Evolutionary conservation across 2,888 invertebrate genomes (phyloP).

Genomic region (Thelaira solivaga): DNA sequence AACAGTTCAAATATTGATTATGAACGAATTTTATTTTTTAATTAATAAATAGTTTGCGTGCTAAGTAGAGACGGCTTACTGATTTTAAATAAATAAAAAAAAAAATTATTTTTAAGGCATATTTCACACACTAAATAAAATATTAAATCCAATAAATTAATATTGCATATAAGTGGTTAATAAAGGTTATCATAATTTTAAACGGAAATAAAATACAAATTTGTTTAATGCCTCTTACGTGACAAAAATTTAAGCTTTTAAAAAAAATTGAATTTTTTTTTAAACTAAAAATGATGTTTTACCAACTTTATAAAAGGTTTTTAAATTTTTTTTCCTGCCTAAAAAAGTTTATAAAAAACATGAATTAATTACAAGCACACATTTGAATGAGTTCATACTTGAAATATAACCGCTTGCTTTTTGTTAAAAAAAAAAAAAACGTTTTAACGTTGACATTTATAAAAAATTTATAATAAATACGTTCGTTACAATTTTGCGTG

Average conservation of each 20-base stretch:
- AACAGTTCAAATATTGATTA: no score
- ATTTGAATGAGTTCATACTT: neutral
- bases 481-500: neutral
- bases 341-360: neutral
- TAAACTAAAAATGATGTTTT: conserved; percentile 5
- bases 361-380: conserved; percentile 15
- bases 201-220: conserved; percentile 17
- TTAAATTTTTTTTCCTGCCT: neutral
- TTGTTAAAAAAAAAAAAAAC: no score
- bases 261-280: neutral
- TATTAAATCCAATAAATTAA: no score
- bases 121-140: no score
- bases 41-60: no score
- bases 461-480: neutral
- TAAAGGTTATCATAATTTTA: no score
- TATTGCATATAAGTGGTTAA: no score
- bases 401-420: neutral
- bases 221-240: conserved; percentile 35
- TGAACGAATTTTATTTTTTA: no score
- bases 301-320: neutral
- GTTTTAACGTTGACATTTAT: conserved; percentile 21
- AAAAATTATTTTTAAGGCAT: no score
- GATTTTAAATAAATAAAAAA: no score
- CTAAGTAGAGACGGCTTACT: no score
- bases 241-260: conserved; percentile 33